Percentiles rank a stretch among this genome's conserved stretches.
Conservation (phyloP, 2,797 vertebrate species). For the Cichlasoma orientale region DNA sequence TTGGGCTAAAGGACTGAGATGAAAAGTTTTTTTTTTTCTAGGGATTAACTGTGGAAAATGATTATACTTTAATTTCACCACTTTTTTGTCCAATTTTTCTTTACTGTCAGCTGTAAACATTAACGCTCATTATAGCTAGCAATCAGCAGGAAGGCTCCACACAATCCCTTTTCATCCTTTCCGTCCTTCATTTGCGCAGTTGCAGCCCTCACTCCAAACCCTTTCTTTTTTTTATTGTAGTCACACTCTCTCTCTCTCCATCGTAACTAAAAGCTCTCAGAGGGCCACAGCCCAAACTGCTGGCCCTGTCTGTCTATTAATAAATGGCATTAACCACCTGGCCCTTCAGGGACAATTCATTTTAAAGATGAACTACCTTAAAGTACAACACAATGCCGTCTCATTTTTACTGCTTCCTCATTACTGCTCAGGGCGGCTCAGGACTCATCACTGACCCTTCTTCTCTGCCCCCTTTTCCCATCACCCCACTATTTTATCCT, state of each 20-base stretch:
- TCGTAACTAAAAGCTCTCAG: slow-evolving; percentile 83
- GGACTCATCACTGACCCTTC: slow-evolving; percentile 68
- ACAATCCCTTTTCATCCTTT: slow-evolving; percentile 24
- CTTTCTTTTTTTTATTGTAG: slow-evolving; percentile 61
- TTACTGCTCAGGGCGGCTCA: slow-evolving; percentile 79
- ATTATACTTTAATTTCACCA: slow-evolving; percentile 56
- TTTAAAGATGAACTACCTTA: slow-evolving; percentile 87
- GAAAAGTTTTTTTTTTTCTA: slow-evolving; percentile 21
- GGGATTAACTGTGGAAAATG: slow-evolving; percentile 42
- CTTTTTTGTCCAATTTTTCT: slow-evolving; percentile 58
- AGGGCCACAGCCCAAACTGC: slow-evolving; percentile 80
- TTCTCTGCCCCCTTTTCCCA: slow-evolving; percentile 48
- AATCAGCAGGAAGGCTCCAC: slow-evolving; percentile 64
- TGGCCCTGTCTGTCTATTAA: slow-evolving; percentile 86
- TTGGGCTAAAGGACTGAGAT: slow-evolving; percentile 13
- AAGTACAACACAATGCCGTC: slow-evolving; percentile 84
- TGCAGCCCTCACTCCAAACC: slow-evolving; percentile 18
- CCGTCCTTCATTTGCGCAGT: slow-evolving; percentile 48
- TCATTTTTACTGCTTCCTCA: slow-evolving; percentile 84
- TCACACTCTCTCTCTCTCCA: slow-evolving; percentile 66
- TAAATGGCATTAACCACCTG: slow-evolving; percentile 88
- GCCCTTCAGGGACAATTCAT: slow-evolving; percentile 85
- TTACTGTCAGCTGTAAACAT: slow-evolving; percentile 58
- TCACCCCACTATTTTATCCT: slow-evolving; percentile 56
- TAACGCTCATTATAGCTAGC: slow-evolving; percentile 28